phyloP scores from a whole-genome alignment of 2,888 invertebrate species.

The Cerastis leucographa region DNA sequence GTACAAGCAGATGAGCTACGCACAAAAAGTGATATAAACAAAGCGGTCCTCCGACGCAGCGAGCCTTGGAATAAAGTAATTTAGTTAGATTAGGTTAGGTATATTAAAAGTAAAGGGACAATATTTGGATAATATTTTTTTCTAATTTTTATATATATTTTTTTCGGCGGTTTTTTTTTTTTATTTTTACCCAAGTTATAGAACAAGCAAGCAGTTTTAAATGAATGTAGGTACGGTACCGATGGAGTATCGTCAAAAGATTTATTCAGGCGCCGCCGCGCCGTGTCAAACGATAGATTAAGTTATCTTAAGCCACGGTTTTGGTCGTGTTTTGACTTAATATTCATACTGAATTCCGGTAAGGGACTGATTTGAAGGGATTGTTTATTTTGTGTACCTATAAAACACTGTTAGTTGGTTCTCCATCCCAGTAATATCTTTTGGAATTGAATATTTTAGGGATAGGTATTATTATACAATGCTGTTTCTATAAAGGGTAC shows the following conservation, averaged over 20 bases:
- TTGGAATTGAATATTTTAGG: not conserved
- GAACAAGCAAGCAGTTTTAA: slow-evolving; percentile 35
- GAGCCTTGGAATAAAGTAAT: too few species aligned
- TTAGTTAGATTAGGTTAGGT: too few species aligned
- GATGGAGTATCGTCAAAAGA: slow-evolving; percentile 31
- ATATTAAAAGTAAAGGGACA: too few species aligned
- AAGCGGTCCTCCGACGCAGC: too few species aligned
- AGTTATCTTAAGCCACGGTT: slow-evolving; percentile 48
- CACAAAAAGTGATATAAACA: too few species aligned
- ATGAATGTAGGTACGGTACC: slow-evolving; percentile 40
- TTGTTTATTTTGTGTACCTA: slow-evolving; percentile 22
- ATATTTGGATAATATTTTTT: too few species aligned
- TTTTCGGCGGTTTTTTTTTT: too few species aligned
- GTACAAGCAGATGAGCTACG: too few species aligned
- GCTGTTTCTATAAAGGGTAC: too few species aligned
- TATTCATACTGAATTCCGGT: slow-evolving; percentile 43
- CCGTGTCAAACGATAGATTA: slow-evolving; percentile 50
- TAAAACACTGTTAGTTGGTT: not conserved
- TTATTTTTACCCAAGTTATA: too few species aligned
- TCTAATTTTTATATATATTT: too few species aligned
- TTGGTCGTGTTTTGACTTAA: slow-evolving; percentile 34
- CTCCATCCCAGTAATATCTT: not conserved
- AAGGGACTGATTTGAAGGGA: not conserved
- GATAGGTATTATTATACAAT: too few species aligned
- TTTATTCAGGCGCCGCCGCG: slow-evolving; percentile 57